phyloP scores from a whole-genome alignment of 2,113 vertebrate genomes.

The Castor canadensis region DNA sequence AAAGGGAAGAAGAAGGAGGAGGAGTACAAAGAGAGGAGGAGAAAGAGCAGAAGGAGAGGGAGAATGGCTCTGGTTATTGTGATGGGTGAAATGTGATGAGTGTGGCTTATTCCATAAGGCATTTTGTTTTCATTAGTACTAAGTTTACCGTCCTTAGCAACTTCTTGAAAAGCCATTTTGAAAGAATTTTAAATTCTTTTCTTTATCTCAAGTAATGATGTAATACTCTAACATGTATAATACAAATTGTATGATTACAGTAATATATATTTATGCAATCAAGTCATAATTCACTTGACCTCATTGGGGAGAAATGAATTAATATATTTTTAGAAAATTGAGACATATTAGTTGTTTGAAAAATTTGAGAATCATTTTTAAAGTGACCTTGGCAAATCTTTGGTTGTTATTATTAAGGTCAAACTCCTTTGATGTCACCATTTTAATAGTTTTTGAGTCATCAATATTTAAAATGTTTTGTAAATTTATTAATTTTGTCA shows the following conservation, averaged over 20 bases:
- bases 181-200: conserved; percentile 26
- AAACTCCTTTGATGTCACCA: neutral
- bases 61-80: too few relatives aligned
- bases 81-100: neutral
- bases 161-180: neutral
- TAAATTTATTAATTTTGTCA: neutral
- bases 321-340: neutral
- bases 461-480: neutral
- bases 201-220: neutral
- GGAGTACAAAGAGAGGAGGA: too few relatives aligned
- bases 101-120: neutral
- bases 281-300: neutral
- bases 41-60: too few relatives aligned
- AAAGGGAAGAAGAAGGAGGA: too few relatives aligned
- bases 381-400: neutral
- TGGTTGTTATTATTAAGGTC: neutral
- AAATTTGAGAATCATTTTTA: neutral
- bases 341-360: neutral
- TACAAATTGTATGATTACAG: neutral
- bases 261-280: neutral
- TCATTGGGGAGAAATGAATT: neutral
- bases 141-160: neutral
- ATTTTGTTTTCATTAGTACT: conserved; percentile 1
- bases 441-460: neutral
- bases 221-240: neutral